phyloP scores from a whole-genome alignment of 2,888 invertebrate genomes.

The Eurytoma californica region DNA sequence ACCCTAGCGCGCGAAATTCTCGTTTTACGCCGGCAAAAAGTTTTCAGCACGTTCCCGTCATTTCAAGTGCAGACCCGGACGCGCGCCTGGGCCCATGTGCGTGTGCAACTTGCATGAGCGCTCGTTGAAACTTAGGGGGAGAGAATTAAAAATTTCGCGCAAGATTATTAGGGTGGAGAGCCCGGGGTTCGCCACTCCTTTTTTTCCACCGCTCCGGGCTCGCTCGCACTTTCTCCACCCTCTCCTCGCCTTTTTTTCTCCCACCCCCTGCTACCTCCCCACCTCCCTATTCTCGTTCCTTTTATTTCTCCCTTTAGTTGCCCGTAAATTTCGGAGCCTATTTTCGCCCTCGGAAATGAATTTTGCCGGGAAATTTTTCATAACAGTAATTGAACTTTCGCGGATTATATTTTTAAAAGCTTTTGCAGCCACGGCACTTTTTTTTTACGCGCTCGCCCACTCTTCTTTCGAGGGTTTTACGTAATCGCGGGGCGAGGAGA shows the following conservation, averaged over 20 bases:
- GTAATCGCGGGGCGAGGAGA: not conserved
- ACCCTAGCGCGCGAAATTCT: conserved; percentile 41
- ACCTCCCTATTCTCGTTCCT: not conserved
- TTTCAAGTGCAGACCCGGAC: conserved; percentile 38
- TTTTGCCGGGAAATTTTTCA: conserved; percentile 41
- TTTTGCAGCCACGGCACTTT: conserved; percentile 17
- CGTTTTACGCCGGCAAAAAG: conserved; percentile 43
- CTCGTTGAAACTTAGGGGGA: conserved; percentile 42
- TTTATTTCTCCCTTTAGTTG: conserved; percentile 16
- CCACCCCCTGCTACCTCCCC: not conserved
- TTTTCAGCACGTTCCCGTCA: conserved; percentile 46
- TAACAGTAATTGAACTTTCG: conserved; percentile 46
- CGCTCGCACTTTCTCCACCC: not conserved
- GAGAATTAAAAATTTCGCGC: conserved; percentile 55
- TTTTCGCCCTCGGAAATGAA: conserved; percentile 48
- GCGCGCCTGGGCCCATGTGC: conserved; percentile 15
- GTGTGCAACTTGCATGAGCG: conserved; percentile 38
- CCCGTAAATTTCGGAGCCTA: conserved; percentile 35
- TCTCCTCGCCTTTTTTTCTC: not conserved
- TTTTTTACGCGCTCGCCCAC: conserved; percentile 3
- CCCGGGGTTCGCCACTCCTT: not conserved
- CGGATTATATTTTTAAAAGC: conserved; percentile 47
- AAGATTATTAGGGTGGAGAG: conserved; percentile 52
- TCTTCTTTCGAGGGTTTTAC: not conserved
- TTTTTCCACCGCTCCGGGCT: too few species aligned